Percentiles rank a stretch among this genome's conserved stretches.
phyloP scores from a whole-genome alignment of 2,797 vertebrate species.

The Dipus sagitta region DNA sequence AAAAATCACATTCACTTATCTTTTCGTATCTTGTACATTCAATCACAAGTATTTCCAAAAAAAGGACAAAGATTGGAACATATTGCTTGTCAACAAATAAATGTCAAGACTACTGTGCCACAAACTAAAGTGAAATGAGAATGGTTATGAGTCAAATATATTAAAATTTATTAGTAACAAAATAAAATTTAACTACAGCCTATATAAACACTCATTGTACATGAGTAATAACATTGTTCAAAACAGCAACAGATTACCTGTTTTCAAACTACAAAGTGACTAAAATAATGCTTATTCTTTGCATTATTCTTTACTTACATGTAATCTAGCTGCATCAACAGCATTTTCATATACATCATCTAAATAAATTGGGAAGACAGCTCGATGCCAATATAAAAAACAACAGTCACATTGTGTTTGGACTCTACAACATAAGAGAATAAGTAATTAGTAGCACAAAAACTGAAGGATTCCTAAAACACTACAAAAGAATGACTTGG shows the following conservation, averaged over 20 bases:
- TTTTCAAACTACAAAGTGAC: conserved; percentile 9
- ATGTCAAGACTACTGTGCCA: conserved; percentile 16
- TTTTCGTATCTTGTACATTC: conserved; percentile 42
- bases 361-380: conserved; percentile 98
- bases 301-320: conserved; percentile 89
- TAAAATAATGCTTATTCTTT: conserved; percentile 26
- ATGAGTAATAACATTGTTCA: neutral
- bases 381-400: conserved; percentile 98
- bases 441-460: conserved; percentile 60
- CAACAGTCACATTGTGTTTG: conserved; percentile 96
- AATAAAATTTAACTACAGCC: conserved; percentile 29
- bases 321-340: conserved; percentile 96
- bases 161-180: neutral
- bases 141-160: neutral
- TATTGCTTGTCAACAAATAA: conserved; percentile 4
- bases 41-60: conserved; percentile 44
- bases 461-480: conserved; percentile 56
- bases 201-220: neutral
- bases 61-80: neutral
- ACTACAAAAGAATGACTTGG: neutral
- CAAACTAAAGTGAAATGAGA: conserved; percentile 57
- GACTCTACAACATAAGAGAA: conserved; percentile 89
- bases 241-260: conserved; percentile 10
- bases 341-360: conserved; percentile 98
- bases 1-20: conserved; percentile 17